Base-by-base conservation (phyloP, 1,140 invertebrate species). In the Sycophila sp. region DNA sequence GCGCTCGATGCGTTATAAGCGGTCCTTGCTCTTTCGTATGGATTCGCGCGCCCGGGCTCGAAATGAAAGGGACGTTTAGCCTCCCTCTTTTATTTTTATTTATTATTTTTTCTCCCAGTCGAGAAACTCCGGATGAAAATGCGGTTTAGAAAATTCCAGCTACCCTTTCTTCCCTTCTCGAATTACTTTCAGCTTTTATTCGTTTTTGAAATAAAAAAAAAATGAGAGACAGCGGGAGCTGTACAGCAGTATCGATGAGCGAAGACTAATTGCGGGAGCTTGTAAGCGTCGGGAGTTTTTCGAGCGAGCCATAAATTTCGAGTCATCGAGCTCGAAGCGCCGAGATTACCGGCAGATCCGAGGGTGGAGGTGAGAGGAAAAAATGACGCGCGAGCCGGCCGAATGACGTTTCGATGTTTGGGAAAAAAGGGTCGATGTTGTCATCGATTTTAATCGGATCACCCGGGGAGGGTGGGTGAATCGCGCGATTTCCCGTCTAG, bases 381-480 rank as follows among this genome's bases (percentile, higher is more conserved):
- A 62, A 62, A 26, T 24, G 17, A 26, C 15, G 24, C 34, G 34
- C 8, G 8, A 62, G 38, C 32, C 3, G 13, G 4, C 7, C 26
- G 42, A 71, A 65, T 66, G 69, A 71, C 69, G 55, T 66, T 71
- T 66, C 55, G 62, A 59, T 71, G 68, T 70, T 64, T 28, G 22
- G 1, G 19, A 34, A 26, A 70, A 71, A 71, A 65, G 34, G 40
- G 11, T 11, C 63, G 40, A n/a, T 56, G 42, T 60, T 58, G 69
- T 71, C 69, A 71, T 65, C 60, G 62, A 60, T 66, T 66, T 59
- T 71, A 71, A 71, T 65, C 69, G 69, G 69, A 71, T 71, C 42
- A 11, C 17, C 13, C 22, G 24, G 40, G 34, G 56, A 11, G 22
- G 11, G 22, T n/a, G n/a, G n/a, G n/a, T n/a, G n/a, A n/a, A n/a